phyloP scores from a whole-genome alignment of 2,113 vertebrate species.

The Sisor rabdophorus region DNA sequence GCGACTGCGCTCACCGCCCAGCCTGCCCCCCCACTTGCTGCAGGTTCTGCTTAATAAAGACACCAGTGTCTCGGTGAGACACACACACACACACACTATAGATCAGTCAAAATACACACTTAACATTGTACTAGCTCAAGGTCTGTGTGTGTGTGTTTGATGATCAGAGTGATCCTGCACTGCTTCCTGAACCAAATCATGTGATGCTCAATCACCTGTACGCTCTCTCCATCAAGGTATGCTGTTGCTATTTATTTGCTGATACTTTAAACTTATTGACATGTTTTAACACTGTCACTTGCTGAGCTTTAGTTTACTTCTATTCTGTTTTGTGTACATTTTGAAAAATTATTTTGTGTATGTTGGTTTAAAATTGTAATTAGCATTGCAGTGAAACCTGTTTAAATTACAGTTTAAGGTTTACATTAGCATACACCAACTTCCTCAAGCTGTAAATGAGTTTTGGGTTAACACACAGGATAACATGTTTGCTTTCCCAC shows the following conservation, averaged over 20 bases:
- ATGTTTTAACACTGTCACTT: neutral
- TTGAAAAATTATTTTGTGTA: neutral
- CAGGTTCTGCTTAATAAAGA: constrained; percentile 99
- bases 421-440: too few species aligned
- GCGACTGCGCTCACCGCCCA: constrained; percentile 83
- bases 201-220: constrained; percentile 98
- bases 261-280: neutral
- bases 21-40: constrained; percentile 90
- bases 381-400: too few species aligned
- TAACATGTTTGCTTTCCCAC: neutral
- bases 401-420: too few species aligned
- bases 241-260: neutral
- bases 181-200: constrained; percentile 97
- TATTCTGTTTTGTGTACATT: neutral
- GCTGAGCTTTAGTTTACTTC: neutral
- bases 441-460: too few species aligned
- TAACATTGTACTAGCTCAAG: neutral
- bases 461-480: too few species aligned
- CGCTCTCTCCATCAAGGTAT: constrained; percentile 93
- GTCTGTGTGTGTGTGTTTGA: constrained; percentile 11
- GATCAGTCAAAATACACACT: neutral
- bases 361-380: neutral
- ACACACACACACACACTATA: neutral
- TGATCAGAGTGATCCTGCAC: constrained; percentile 86
- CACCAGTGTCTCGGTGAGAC: constrained; percentile 91